A percentile compares a stretch with the other conserved stretches of the same genome.
Conservation (phyloP, 1,140 invertebrate genomes). For the Rhopalosiphum maidis region DNA sequence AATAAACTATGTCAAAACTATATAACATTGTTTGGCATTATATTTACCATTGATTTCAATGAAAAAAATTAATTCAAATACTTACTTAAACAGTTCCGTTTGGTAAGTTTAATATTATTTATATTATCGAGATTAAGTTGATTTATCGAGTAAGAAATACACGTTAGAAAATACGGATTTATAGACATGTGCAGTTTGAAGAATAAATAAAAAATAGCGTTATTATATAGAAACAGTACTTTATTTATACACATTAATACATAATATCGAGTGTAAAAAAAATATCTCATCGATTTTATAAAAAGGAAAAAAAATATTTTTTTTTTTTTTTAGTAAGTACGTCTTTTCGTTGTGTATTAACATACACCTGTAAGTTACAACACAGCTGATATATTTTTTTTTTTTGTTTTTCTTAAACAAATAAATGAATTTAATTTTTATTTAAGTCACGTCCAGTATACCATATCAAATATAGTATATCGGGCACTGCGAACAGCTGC, state of each 20-base stretch:
- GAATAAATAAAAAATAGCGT: too few relatives aligned
- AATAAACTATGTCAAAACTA: neutral
- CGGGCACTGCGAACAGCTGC: neutral
- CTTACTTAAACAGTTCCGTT: neutral
- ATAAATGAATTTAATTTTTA: constrained; percentile 10
- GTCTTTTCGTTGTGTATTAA: neutral
- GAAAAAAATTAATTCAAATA: neutral
- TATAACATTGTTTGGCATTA: neutral
- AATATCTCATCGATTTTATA: neutral
- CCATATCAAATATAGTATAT: neutral
- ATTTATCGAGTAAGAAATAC: neutral
- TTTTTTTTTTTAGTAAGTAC: neutral
- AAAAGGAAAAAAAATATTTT: neutral
- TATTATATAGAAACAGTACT: neutral
- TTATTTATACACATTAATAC: neutral
- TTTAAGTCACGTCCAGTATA: neutral
- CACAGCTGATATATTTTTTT: neutral
- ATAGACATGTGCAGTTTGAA: too few relatives aligned
- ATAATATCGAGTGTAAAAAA: neutral
- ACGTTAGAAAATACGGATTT: too few relatives aligned
- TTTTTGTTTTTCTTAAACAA: neutral
- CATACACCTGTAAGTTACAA: neutral
- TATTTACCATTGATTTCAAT: neutral
- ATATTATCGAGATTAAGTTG: neutral
- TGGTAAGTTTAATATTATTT: neutral